Evolutionary conservation across 1,140 invertebrate genomes (phyloP).

Genomic region (Drosophila tani): DNA sequence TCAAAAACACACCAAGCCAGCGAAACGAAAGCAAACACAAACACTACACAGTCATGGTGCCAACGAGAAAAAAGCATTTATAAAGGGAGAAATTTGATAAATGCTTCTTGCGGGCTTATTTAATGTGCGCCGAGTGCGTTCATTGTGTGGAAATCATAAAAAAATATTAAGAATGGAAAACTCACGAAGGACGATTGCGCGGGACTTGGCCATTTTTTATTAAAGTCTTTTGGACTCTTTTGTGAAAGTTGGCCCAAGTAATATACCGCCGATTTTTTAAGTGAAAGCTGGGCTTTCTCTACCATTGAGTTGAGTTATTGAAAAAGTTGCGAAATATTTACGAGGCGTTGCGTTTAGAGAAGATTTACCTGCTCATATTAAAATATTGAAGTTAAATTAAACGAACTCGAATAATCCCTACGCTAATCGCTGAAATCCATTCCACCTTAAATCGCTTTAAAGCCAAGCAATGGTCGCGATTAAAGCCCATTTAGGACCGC

Average conservation of each 20-base stretch:
- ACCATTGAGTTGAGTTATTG: conserved; percentile 53
- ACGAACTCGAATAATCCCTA: not conserved
- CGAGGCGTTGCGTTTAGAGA: not conserved
- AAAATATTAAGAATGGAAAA: conserved; percentile 30
- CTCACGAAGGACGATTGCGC: conserved; percentile 19
- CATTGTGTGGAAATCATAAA: conserved; percentile 77
- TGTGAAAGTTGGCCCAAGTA: conserved; percentile 27
- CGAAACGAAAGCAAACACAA: conserved; percentile 30
- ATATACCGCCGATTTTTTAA: conserved; percentile 57
- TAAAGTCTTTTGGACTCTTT: conserved; percentile 5
- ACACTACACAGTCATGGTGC: conserved; percentile 38
- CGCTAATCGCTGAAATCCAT: not conserved
- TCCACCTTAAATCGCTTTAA: not conserved
- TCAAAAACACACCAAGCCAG: conserved; percentile 53
- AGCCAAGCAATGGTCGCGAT: not conserved
- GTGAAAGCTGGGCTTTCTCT: conserved; percentile 38
- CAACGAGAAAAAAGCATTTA: conserved; percentile 45
- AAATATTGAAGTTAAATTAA: not conserved
- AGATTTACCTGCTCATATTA: not conserved
- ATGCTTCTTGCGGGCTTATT: conserved; percentile 78
- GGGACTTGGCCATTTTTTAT: conserved; percentile 18
- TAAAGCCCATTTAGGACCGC: not conserved
- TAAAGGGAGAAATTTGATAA: conserved; percentile 76
- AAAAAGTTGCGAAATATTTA: conserved; percentile 41
- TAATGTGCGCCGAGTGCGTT: conserved; percentile 78